phyloP scores from a whole-genome alignment of 92 coral and sea anemone species.

The Epizoanthus ramosus region DNA sequence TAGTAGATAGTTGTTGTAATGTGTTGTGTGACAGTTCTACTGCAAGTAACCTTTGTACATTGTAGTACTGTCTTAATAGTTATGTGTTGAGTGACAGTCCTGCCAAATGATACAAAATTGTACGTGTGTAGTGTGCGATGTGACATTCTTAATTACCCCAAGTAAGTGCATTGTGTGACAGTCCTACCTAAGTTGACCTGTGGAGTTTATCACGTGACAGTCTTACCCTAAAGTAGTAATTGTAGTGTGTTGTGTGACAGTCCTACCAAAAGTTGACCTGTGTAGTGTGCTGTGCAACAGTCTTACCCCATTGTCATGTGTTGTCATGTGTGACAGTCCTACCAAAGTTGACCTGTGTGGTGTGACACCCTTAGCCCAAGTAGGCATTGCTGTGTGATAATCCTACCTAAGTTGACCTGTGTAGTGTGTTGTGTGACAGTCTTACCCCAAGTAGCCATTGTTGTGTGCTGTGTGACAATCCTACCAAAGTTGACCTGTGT shows the following conservation, averaged over 20 bases:
- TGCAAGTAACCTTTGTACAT: no score
- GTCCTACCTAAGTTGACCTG: neutral
- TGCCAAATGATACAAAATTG: neutral
- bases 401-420: neutral
- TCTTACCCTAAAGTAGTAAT: neutral
- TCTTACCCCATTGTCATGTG: neutral
- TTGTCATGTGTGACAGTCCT: neutral
- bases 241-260: neutral
- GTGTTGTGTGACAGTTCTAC: neutral
- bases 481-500: neutral
- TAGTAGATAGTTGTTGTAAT: neutral
- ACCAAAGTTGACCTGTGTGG: neutral
- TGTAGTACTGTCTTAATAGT: no score
- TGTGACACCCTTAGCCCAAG: neutral
- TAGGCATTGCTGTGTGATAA: neutral
- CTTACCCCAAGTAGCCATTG: neutral
- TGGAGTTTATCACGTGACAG: neutral
- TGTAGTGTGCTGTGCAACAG: neutral
- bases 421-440: neutral
- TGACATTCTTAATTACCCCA: neutral
- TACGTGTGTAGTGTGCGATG: neutral
- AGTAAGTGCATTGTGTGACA: neutral
- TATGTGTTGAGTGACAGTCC: neutral
- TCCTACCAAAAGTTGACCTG: neutral
- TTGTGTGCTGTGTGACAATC: neutral